These are phyloP conservation scores for Temnothorax longispinosus DNA, from an alignment of 1,140 invertebrate genomes.

Conservation along the genomic window DNA sequence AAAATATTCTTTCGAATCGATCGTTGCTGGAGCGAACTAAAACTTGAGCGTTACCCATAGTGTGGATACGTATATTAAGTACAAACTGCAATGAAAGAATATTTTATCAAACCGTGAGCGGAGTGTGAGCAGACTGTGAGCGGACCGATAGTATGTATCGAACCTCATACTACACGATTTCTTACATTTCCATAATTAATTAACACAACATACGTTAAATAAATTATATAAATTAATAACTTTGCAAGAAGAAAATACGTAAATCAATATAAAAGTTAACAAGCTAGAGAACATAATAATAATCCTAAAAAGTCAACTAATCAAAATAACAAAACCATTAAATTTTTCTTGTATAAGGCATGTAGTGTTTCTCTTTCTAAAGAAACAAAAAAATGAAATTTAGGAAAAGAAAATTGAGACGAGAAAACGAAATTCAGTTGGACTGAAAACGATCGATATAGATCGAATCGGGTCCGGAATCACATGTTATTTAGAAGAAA, in stretches of 20 bases:
- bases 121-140: too few relatives aligned
- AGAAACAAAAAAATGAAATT: background rate
- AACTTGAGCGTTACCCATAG: too few relatives aligned
- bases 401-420: background rate
- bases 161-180: background rate
- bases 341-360: background rate
- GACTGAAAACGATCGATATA: background rate
- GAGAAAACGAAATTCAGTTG: background rate
- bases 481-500: constrained; percentile 4
- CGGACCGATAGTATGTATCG: too few relatives aligned
- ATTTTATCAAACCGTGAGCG: too few relatives aligned
- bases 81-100: too few relatives aligned
- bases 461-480: background rate
- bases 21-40: too few relatives aligned
- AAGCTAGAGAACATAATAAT: background rate
- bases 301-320: background rate
- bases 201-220: background rate
- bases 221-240: constrained; percentile 26
- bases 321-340: background rate
- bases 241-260: background rate
- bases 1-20: too few relatives aligned
- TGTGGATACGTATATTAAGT: too few relatives aligned
- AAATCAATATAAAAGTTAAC: background rate
- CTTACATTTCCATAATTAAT: background rate
- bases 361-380: background rate